A percentile compares a stretch with the other conserved stretches of the same genome.
Conservation (phyloP, 1,140 invertebrate genomes). For the Melitaea cinxia region DNA sequence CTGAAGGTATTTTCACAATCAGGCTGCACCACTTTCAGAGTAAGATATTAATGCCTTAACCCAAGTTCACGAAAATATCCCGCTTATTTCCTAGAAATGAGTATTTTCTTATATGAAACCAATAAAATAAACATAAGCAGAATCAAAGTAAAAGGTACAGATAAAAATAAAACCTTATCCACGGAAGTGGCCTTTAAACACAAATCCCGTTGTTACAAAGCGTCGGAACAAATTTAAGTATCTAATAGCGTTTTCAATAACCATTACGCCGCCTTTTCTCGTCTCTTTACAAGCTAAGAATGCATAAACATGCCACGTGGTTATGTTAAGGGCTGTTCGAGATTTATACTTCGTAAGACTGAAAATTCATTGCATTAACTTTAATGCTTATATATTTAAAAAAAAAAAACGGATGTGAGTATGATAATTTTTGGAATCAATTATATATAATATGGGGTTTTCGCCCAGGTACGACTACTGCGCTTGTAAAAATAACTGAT, state of each 20-base stretch:
- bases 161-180: not conserved
- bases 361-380: not conserved
- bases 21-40: too few relatives aligned
- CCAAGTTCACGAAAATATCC: too few relatives aligned
- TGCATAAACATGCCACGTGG: constrained; percentile 29
- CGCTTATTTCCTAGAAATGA: too few relatives aligned
- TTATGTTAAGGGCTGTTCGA: constrained; percentile 30
- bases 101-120: too few relatives aligned
- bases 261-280: not conserved
- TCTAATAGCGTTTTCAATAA: constrained; percentile 10
- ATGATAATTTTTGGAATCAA: too few relatives aligned
- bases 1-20: too few relatives aligned
- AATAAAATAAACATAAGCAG: not conserved
- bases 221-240: not conserved
- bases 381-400: too few relatives aligned
- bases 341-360: constrained; percentile 23
- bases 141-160: not conserved
- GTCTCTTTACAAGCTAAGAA: constrained; percentile 13
- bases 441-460: too few relatives aligned
- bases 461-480: too few relatives aligned
- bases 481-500: too few relatives aligned
- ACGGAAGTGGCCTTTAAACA: not conserved
- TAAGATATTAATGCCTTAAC: too few relatives aligned
- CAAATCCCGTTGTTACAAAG: not conserved
- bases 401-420: too few relatives aligned